Evolutionary conservation across 2,797 vertebrate genomes (phyloP).

Genomic region (Psittacula echo): DNA sequence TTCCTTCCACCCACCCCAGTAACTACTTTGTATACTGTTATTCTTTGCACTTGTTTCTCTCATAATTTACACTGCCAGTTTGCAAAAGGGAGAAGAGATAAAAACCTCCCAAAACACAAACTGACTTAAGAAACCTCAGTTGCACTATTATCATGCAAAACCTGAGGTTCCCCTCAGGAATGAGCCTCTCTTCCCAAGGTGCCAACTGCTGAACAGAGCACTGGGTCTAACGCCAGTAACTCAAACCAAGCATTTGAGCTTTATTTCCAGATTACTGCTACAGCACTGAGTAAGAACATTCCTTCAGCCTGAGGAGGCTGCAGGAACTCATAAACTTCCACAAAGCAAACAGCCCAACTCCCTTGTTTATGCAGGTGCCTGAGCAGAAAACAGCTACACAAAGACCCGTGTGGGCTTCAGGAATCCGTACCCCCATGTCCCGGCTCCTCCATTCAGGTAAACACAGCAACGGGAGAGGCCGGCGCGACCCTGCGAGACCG

Average conservation of each 20-base stretch:
- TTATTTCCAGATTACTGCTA: not conserved
- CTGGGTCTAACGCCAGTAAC: not conserved
- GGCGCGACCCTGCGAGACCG: not conserved
- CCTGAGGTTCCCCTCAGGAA: not conserved
- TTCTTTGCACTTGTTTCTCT: not conserved
- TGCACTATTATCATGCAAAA: not conserved
- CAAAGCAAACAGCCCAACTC: not conserved
- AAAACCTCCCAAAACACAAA: not conserved
- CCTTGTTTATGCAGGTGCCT: not conserved
- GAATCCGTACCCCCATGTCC: fast-evolving
- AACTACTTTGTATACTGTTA: not conserved
- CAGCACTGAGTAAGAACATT: not conserved
- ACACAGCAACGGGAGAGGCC: fast-evolving
- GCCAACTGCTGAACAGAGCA: not conserved
- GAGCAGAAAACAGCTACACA: not conserved
- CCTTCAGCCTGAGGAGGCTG: not conserved
- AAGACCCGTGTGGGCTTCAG: not conserved
- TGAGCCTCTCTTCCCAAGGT: not conserved
- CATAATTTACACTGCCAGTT: not conserved
- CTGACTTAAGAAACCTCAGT: not conserved
- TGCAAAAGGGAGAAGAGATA: not conserved
- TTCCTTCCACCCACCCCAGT: not conserved
- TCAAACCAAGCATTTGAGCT: not conserved
- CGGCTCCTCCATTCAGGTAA: not conserved
- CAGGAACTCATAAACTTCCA: not conserved